Conservation (phyloP, 2,888 invertebrate genomes). For the Pristionchus mayeri region DNA sequence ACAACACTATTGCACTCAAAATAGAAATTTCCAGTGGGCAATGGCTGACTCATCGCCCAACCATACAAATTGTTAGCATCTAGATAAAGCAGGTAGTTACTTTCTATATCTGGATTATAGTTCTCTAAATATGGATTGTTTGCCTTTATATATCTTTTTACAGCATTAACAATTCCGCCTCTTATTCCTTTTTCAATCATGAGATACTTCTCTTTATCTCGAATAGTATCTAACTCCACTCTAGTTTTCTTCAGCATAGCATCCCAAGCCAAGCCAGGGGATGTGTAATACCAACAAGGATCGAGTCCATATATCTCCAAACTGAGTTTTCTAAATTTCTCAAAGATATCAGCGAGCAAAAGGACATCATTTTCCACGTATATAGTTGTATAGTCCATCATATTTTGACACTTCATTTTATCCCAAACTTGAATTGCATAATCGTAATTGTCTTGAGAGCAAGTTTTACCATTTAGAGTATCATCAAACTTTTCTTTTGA, state of each 20-base stretch:
- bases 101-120: conserved; percentile 55
- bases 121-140: conserved; percentile 53
- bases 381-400: conserved; percentile 59
- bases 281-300: conserved; percentile 64
- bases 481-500: conserved; percentile 47
- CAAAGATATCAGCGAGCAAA: conserved; percentile 70
- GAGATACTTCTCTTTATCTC: conserved; percentile 55
- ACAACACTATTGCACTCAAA: conserved; percentile 56
- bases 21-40: conserved; percentile 65
- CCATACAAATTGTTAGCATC: conserved; percentile 60
- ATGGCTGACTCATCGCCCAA: conserved; percentile 59
- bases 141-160: conserved; percentile 52
- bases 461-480: conserved; percentile 43
- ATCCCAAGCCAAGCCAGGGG: conserved; percentile 72
- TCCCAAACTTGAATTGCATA: conserved; percentile 65
- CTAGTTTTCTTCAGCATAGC: conserved; percentile 68
- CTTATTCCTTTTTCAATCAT: conserved; percentile 63
- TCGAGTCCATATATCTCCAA: conserved; percentile 66
- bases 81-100: conserved; percentile 51
- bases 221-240: conserved; percentile 66
- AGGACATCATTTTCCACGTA: conserved; percentile 64
- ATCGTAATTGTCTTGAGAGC: conserved; percentile 57
- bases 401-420: conserved; percentile 50
- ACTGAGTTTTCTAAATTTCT: conserved; percentile 67
- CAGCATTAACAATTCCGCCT: conserved; percentile 60